A percentile compares a stretch with the other conserved stretches of the same genome.
Conservation (phyloP, 2,888 invertebrate species). For the Lymantria monacha region DNA sequence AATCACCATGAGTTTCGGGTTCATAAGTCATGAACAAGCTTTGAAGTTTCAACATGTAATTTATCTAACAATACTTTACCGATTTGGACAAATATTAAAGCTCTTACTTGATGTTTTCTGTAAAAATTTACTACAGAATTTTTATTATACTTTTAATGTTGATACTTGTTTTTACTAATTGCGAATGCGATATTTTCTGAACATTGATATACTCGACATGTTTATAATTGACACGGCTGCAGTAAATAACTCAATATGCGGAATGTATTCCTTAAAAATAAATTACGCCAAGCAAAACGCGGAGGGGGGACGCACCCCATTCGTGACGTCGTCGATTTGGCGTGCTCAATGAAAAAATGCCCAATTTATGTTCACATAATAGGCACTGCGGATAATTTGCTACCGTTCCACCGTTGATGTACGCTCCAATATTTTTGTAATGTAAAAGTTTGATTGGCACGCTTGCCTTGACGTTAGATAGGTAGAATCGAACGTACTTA, state of each 20-base stretch:
- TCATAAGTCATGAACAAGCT: too few relatives aligned
- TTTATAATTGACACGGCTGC: neutral
- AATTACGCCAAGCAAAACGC: slow-evolving; percentile 1
- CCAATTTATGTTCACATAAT: slow-evolving; percentile 65
- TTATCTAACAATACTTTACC: too few relatives aligned
- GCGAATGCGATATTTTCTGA: too few relatives aligned
- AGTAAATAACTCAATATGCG: neutral
- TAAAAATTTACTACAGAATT: too few relatives aligned
- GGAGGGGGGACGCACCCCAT: slow-evolving; percentile 35
- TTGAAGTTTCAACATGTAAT: too few relatives aligned
- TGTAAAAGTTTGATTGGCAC: slow-evolving; percentile 8
- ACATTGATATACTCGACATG: neutral
- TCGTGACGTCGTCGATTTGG: slow-evolving; percentile 65
- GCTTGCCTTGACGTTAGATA: neutral
- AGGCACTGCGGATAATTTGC: slow-evolving; percentile 65
- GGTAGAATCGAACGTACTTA: too few relatives aligned
- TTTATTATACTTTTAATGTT: too few relatives aligned
- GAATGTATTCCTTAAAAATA: neutral
- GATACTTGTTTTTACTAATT: too few relatives aligned
- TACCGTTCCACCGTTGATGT: slow-evolving; percentile 35
- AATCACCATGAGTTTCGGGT: too few relatives aligned
- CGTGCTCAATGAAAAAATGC: slow-evolving; percentile 60
- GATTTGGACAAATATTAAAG: too few relatives aligned
- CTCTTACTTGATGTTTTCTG: too few relatives aligned
- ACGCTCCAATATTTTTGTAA: slow-evolving; percentile 16